Base-by-base conservation (phyloP, 2,888 invertebrate species). In the Cyclophora punctaria region DNA sequence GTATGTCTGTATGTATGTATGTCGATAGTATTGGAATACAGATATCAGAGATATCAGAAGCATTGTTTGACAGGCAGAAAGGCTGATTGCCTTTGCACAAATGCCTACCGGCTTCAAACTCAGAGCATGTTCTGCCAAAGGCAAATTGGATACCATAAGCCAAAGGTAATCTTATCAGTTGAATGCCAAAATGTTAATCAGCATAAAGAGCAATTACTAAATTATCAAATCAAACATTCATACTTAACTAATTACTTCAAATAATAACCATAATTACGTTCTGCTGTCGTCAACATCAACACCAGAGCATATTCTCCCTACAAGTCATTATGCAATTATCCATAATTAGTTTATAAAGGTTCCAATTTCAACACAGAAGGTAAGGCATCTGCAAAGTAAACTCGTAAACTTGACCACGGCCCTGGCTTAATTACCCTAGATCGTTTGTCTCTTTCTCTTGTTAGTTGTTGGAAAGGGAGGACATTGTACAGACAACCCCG, bases 321-420 rank as follows among this genome's bases (percentile, higher is more conserved):
- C 41, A 61, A 53, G 55, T 57, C 62, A 67, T 67, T 67, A 64
- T 61, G 55, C 66, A 71, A 74, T 71, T 69, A 69, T 57, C 55
- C 47, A 60, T 63, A 63, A 67, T 68, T 69, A 64, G 61, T 62
- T 59, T 61, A 62, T 59, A 56, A 56, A 62, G 60, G 59, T 58
- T 60, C 58, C 59, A 59, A 62, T 63, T 62, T 59, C 58, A 52
- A 56, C 57, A 55, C 57, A 46, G 50, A 56, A 57, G 58, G 59
- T 61, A 64, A 37, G 66, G 60, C 60, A 62, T 64, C 61, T 61
- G 61, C 57, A 60, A 61, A 60, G 59, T 57, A 62, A 64, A 59
- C 57, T 60, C 59, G 69, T 75, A 75, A 75, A 74, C 71, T 66
- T 70, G 69, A 72, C 75, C 73, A 62, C 75, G 67, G 60, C 66